Percentiles rank a stretch among this genome's conserved stretches.
These are phyloP conservation scores for Noctuana brunneofusca DNA, from an alignment of 2,888 invertebrate species.

Conservation along the genomic window DNA sequence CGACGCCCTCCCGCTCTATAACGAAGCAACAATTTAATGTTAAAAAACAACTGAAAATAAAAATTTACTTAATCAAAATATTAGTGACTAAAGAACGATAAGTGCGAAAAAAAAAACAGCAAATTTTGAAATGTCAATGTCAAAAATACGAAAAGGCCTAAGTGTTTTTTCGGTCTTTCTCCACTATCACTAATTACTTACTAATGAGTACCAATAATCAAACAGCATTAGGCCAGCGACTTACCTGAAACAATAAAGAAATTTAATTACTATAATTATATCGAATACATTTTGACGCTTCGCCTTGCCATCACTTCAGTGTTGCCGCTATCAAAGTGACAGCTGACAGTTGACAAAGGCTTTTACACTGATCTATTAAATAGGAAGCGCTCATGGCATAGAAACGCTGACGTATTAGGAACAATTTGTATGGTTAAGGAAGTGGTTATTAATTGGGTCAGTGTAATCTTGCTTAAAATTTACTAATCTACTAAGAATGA, in stretches of 20 bases:
- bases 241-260: constrained; percentile 29
- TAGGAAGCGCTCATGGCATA: no score
- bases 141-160: not conserved
- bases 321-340: not conserved
- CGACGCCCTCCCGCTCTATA: no score
- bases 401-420: not conserved
- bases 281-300: constrained; percentile 7
- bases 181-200: constrained; percentile 8
- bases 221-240: constrained; percentile 11
- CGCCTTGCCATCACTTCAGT: not conserved
- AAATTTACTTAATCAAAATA: no score
- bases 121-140: not conserved
- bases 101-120: no score
- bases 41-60: no score
- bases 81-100: no score
- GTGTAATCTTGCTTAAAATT: no score
- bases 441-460: no score
- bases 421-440: no score
- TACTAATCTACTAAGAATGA: no score
- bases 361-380: no score
- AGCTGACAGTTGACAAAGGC: not conserved
- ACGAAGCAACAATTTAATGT: no score
- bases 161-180: not conserved
- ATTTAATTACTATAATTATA: constrained; percentile 13
- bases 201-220: not conserved